A percentile compares a stretch with the other conserved stretches of the same genome.
Evolutionary conservation across 2,113 vertebrate species (phyloP).

Genomic region (Oryctolagus cuniculus): mOryCun1.1 NC_091437.1:13712001-13712500

Average conservation of each 20-base stretch:
- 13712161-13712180: no score
- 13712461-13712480: neutral
- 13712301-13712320: neutral
- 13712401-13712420: neutral
- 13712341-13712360: neutral
- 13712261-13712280: neutral
- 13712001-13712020: no score
- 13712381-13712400: neutral
- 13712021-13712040: no score
- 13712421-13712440: neutral
- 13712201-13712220: no score
- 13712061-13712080: no score
- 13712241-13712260: neutral
- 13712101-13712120: no score
- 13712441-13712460: neutral
- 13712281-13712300: slow-evolving; percentile 26
- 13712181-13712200: no score
- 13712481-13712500: neutral
- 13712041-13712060: no score
- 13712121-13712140: no score
- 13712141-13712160: no score
- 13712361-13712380: neutral
- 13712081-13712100: no score
- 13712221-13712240: neutral
- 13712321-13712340: neutral